Evolutionary conservation across 2,797 vertebrate genomes (phyloP).

Genomic region (Neomorphus geoffroyi): DNA sequence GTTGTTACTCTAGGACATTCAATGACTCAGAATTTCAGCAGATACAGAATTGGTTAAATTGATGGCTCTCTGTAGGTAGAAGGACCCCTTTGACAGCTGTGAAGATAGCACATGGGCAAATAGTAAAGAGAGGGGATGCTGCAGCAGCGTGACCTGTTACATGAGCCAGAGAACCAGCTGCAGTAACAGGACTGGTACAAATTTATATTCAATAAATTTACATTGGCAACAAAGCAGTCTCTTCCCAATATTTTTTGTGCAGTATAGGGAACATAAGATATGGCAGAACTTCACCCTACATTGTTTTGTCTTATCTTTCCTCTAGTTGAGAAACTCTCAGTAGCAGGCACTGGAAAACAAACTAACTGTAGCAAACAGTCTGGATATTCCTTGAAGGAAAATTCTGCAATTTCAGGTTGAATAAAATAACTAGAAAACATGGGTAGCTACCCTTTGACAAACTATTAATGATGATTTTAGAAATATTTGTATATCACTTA

Average conservation of each 20-base stretch:
- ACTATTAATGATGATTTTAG: not conserved
- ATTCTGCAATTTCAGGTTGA: not conserved
- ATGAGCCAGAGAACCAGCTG: not conserved
- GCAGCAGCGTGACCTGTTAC: not conserved
- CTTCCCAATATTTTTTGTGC: not conserved
- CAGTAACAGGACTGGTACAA: not conserved
- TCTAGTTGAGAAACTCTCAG: not conserved
- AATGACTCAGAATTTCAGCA: not conserved
- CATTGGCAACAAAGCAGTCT: not conserved
- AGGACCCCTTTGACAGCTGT: too few species aligned
- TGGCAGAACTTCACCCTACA: fast-evolving
- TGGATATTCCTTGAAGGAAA: not conserved
- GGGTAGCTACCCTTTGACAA: not conserved
- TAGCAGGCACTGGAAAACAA: not conserved
- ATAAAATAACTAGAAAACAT: not conserved
- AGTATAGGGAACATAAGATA: not conserved
- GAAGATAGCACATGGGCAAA: not conserved
- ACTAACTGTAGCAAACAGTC: not conserved
- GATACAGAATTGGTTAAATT: not conserved
- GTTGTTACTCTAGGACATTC: too few species aligned
- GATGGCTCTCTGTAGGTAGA: not conserved
- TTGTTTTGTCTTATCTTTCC: not conserved
- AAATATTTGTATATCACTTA: not conserved
- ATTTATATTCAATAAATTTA: not conserved
- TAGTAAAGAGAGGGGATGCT: too few species aligned